Evolutionary conservation across 2,797 vertebrate genomes (phyloP).

Genomic region (Bovichtus variegatus): DNA sequence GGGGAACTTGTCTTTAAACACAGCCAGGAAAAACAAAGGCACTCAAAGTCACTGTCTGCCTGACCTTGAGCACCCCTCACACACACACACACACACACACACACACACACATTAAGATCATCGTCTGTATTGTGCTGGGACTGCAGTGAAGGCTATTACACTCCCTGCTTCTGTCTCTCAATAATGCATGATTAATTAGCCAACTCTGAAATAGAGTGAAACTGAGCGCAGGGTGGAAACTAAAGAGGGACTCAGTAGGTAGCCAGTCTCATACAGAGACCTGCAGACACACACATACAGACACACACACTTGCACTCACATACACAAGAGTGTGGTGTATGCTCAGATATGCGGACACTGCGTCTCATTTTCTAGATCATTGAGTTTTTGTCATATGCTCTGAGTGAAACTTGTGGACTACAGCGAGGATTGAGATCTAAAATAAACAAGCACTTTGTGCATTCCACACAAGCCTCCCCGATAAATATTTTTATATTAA

Average conservation of each 20-base stretch:
- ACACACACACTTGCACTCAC: slow-evolving; percentile 22
- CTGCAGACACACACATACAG: slow-evolving; percentile 34
- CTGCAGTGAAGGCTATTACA: slow-evolving; percentile 79
- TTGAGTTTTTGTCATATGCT: neutral
- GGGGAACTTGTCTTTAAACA: slow-evolving; percentile 18
- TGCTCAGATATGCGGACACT: slow-evolving; percentile 14
- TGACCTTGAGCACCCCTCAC: slow-evolving; percentile 69
- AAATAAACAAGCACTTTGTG: neutral
- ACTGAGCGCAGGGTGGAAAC: slow-evolving; percentile 83
- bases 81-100: slow-evolving; percentile 34
- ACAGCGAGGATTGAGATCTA: neutral
- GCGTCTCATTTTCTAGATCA: slow-evolving; percentile 10
- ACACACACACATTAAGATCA: slow-evolving; percentile 51
- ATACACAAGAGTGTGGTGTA: neutral
- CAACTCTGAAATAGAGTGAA: slow-evolving; percentile 83
- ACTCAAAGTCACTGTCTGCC: slow-evolving; percentile 46
- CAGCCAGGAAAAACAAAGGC: slow-evolving; percentile 34
- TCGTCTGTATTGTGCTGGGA: slow-evolving; percentile 66
- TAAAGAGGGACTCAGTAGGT: slow-evolving; percentile 68
- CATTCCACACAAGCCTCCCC: neutral
- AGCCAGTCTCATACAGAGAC: slow-evolving; percentile 38
- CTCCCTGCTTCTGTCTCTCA: slow-evolving; percentile 80
- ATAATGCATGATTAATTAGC: slow-evolving; percentile 89
- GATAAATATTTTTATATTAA: neutral
- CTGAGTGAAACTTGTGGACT: neutral